Conservation (phyloP, 1,140 invertebrate species). For the Asobara japonica region DNA sequence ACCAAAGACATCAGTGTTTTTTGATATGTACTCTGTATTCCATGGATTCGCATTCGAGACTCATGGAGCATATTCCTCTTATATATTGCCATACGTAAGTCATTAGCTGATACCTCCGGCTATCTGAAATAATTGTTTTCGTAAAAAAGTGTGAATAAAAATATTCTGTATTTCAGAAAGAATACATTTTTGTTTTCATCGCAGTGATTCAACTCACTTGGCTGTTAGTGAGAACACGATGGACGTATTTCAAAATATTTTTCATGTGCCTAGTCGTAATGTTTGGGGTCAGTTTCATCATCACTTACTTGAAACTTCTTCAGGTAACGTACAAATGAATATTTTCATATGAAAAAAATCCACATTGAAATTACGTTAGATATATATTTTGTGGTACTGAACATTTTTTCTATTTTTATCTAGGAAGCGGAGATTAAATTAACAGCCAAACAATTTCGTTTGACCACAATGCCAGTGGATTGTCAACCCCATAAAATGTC, state of each 20-base stretch:
- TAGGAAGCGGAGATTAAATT: constrained; percentile 53
- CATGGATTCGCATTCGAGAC: constrained; percentile 14
- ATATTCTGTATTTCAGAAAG: constrained; percentile 44
- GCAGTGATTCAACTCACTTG: constrained; percentile 29
- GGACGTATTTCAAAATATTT: constrained; percentile 39
- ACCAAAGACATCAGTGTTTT: constrained; percentile 17
- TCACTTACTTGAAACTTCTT: constrained; percentile 51
- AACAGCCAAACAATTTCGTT: constrained; percentile 41
- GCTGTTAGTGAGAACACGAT: constrained; percentile 23
- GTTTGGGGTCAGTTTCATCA: constrained; percentile 47
- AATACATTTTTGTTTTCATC: constrained; percentile 33
- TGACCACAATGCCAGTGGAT: constrained; percentile 39
- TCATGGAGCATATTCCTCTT: constrained; percentile 13
- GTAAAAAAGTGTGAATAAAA: constrained; percentile 6
- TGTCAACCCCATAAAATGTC: constrained; percentile 48
- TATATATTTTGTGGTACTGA: not conserved
- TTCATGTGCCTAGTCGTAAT: constrained; percentile 38
- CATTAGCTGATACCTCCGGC: constrained; percentile 9
- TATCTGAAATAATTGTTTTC: not conserved
- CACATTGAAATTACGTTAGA: constrained; percentile 21
- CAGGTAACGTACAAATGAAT: constrained; percentile 39
- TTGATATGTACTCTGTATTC: constrained; percentile 24
- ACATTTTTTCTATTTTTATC: constrained; percentile 16
- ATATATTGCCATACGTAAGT: constrained; percentile 38
- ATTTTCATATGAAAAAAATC: not conserved